Evolutionary conservation across 2,113 vertebrate species (phyloP), one percentile per base, ranked within the genome.

Genomic region (Potamarius usumacintae): DNA sequence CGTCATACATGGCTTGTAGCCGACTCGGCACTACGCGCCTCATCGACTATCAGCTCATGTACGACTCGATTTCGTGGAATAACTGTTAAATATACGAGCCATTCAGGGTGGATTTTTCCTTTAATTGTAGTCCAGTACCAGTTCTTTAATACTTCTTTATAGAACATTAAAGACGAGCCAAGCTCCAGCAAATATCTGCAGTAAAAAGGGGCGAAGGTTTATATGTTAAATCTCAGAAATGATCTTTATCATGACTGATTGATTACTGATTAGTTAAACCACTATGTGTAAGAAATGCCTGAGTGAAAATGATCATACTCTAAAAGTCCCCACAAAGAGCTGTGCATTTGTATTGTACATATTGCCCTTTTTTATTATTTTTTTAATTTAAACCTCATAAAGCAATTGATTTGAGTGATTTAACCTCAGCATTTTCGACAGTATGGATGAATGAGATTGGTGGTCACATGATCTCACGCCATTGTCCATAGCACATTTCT

Each of bases 401-500:
- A 83, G 42, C 14, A 20, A 69, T 69, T 67, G 48, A 25, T 4
- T 4, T 2, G 11, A 12, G 1, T 30, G 14, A 69, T 71, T 69
- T 83, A 9, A 8, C 12, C 15, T 52, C 20, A 52, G 22, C 15
- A 42, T 60, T 58, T 80, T 57, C 60, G n/a, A 27, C 52, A 76
- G 53, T 62, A n/a, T 77, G 4, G 22, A 50, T 63, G 34, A 27
- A 62, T 77, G 9, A 74, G 22, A 80, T 69, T 83, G 57, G 55
- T 72, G 55, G 53, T 76, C 80, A 76, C 57, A 34, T 17, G 42
- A 76, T 74, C 69, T 80, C 84, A 86, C 77, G 17, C 50, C 86
- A 86, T 90, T 63, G 79, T 83, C 87, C 80, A 48, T 77, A 86
- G 53, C 65, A 52, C 57, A 65, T 85, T 85, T 87, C 53, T 65